Conservation (phyloP, 2,888 invertebrate genomes). For the Lochmaea capreae region DNA sequence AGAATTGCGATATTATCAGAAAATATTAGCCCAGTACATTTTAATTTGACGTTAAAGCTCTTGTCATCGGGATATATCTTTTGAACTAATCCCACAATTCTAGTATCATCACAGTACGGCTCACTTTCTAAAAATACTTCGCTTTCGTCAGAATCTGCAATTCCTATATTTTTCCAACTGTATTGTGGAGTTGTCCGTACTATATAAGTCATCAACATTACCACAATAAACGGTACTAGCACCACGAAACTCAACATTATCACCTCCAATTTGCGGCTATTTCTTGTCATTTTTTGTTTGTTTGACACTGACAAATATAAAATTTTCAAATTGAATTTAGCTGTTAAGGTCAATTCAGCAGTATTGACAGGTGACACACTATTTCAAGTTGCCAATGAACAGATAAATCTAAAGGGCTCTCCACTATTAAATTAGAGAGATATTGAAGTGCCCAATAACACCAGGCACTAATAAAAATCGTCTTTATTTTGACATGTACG, state of each 20-base stretch:
- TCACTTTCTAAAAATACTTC: neutral
- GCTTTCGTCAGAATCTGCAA: neutral
- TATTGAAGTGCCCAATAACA: too few species aligned
- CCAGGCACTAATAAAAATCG: too few species aligned
- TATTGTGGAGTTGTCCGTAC: neutral
- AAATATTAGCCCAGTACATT: slow-evolving; percentile 9
- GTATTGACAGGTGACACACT: neutral
- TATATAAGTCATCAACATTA: neutral
- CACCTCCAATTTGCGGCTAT: neutral
- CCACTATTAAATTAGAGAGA: too few species aligned
- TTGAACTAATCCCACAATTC: slow-evolving; percentile 5
- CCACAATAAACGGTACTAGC: neutral
- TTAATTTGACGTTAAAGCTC: neutral
- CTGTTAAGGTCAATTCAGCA: neutral
- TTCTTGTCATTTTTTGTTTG: neutral
- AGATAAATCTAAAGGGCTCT: too few species aligned
- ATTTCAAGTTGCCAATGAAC: too few species aligned
- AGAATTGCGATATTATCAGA: neutral
- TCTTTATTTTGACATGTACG: too few species aligned
- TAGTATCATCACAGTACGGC: neutral
- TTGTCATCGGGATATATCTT: slow-evolving; percentile 4
- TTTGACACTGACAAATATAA: slow-evolving; percentile 3
- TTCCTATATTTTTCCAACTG: neutral
- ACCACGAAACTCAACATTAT: slow-evolving; percentile 9
- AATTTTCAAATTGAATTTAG: neutral